Percentiles rank a stretch among this genome's conserved stretches.
Evolutionary conservation across 2,113 vertebrate species (phyloP).

Genomic region (Phyllopteryx taeniolatus): DNA sequence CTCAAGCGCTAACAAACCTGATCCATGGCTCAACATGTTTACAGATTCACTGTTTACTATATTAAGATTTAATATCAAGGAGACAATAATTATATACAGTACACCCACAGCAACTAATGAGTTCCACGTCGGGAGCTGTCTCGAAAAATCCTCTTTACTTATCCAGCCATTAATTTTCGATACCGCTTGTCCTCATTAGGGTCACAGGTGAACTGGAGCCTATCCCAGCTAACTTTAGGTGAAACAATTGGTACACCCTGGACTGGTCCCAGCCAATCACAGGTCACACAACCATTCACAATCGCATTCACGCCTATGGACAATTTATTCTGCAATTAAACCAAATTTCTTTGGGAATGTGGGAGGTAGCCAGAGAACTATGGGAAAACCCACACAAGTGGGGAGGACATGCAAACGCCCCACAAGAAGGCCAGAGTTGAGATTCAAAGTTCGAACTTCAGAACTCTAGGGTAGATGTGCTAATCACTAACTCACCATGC

Average conservation of each 20-base stretch:
- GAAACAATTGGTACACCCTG: neutral
- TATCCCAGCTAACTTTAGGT: neutral
- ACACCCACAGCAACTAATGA: neutral
- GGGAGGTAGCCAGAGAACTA: no score
- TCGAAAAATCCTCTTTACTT: neutral
- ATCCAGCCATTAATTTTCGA: neutral
- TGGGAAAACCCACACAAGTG: no score
- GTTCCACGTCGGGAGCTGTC: neutral
- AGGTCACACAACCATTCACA: neutral
- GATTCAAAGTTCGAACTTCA: no score
- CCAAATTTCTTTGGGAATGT: no score
- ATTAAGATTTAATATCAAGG: neutral
- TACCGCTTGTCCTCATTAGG: neutral
- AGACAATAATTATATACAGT: neutral
- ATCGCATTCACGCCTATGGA: no score
- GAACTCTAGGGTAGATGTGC: no score
- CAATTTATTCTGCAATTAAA: neutral
- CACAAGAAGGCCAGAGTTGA: no score
- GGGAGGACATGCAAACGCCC: no score
- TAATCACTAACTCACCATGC: no score
- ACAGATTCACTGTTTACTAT: neutral
- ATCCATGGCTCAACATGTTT: neutral
- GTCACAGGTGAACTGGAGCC: neutral
- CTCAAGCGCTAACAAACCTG: conserved; percentile 23
- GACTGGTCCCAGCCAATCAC: neutral